These are phyloP conservation scores for Grallaria varia DNA, from an alignment of 2,113 vertebrate genomes.

Conservation along the genomic window DNA sequence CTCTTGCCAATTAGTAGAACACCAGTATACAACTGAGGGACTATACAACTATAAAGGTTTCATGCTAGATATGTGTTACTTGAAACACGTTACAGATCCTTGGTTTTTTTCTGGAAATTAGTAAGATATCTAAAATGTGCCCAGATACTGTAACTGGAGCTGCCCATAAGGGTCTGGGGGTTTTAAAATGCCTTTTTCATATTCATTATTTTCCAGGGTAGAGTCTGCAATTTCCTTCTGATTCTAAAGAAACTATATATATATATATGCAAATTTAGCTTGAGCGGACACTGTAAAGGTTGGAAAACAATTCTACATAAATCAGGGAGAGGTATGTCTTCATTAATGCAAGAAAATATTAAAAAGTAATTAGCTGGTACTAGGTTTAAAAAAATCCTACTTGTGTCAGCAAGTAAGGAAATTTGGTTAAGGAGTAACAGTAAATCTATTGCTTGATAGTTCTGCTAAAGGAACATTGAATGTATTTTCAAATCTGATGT, in stretches of 20 bases:
- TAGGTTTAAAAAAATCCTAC: neutral
- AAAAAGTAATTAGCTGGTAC: neutral
- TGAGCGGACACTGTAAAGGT: neutral
- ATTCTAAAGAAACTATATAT: neutral
- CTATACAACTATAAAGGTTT: neutral
- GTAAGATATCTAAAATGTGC: neutral
- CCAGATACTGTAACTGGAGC: neutral
- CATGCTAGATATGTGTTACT: neutral
- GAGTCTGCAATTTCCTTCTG: neutral
- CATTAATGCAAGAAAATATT: neutral
- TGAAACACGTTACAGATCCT: neutral
- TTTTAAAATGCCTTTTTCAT: neutral
- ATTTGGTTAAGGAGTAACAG: neutral
- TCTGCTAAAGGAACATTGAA: neutral
- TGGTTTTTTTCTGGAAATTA: neutral
- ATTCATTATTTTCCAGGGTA: neutral
- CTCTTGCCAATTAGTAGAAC: neutral
- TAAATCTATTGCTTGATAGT: neutral
- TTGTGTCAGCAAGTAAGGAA: neutral
- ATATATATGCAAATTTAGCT: too few species aligned
- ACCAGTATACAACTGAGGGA: neutral
- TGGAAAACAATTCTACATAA: neutral
- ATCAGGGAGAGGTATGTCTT: neutral
- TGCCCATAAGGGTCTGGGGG: neutral
- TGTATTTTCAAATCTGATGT: neutral